phyloP scores from a whole-genome alignment of 92 coral and sea anemone genomes.

The Porites rus region DNA sequence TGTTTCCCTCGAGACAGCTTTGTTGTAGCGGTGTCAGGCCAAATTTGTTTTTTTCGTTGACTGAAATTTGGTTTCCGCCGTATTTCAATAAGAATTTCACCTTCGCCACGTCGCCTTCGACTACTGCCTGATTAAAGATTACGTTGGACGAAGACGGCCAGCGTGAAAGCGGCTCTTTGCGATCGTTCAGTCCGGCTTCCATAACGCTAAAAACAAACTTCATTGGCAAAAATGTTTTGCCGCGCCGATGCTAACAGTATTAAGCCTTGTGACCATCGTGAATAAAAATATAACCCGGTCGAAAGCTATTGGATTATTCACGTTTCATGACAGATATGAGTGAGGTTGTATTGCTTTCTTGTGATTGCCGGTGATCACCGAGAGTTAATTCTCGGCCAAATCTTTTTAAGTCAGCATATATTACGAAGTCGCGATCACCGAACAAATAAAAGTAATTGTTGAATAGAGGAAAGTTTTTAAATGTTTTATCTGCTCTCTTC shows the following conservation, averaged over 20 bases:
- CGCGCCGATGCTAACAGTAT: not conserved
- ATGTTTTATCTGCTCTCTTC: constrained; percentile 4
- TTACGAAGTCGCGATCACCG: constrained; percentile 10
- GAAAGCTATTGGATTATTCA: not conserved
- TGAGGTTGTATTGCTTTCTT: not conserved
- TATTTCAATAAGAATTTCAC: constrained; percentile 81
- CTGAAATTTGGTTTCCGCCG: constrained; percentile 76
- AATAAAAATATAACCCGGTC: constrained; percentile 13
- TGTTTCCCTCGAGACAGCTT: constrained; percentile 75
- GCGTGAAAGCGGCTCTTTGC: constrained; percentile 33
- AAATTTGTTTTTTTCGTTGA: constrained; percentile 72
- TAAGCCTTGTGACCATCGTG: not conserved
- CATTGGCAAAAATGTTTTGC: constrained; percentile 4
- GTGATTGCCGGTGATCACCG: not conserved
- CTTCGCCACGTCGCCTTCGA: constrained; percentile 86
- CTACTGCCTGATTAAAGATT: constrained; percentile 79
- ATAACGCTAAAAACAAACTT: constrained; percentile 36
- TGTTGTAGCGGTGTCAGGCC: constrained; percentile 89
- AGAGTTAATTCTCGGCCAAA: not conserved
- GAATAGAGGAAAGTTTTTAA: constrained; percentile 4
- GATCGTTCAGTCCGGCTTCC: constrained; percentile 42
- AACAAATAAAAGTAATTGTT: constrained; percentile 1
- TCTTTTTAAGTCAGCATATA: constrained; percentile 22
- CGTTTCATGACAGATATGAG: not conserved
- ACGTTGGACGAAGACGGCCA: constrained; percentile 64